Conservation (phyloP, 2,888 invertebrate species). For the Drosophila nigricruria region DNA sequence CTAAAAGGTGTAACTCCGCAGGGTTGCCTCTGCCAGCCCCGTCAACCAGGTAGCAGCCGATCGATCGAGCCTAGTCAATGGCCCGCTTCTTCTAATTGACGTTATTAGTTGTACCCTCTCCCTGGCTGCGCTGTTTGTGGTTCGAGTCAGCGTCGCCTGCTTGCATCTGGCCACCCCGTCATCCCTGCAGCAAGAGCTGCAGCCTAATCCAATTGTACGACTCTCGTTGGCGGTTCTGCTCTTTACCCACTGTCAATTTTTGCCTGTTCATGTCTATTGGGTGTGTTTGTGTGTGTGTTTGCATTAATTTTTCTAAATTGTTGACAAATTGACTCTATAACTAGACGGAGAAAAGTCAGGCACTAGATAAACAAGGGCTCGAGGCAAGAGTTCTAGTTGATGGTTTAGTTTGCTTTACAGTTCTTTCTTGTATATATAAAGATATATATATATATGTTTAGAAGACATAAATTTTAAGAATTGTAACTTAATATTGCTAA, state of each 20-base stretch:
- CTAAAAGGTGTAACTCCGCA: conserved; percentile 55
- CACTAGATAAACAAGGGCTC: background rate
- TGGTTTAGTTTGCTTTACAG: too few species aligned
- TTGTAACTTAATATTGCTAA: too few species aligned
- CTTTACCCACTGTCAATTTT: conserved; percentile 49
- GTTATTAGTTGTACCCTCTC: conserved; percentile 62
- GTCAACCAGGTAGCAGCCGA: conserved; percentile 57
- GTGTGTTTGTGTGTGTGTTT: conserved; percentile 31
- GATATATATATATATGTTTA: too few species aligned
- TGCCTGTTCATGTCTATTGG: conserved; percentile 55
- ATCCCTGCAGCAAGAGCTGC: conserved; percentile 5
- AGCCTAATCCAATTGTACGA: conserved; percentile 61
- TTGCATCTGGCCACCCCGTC: conserved; percentile 57
- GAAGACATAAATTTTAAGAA: too few species aligned
- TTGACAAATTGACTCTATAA: conserved; percentile 52
- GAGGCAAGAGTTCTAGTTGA: too few species aligned
- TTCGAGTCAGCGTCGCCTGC: conserved; percentile 22
- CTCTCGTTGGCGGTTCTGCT: conserved; percentile 51
- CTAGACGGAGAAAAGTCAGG: conserved; percentile 9
- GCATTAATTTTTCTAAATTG: conserved; percentile 68
- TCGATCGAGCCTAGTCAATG: conserved; percentile 58
- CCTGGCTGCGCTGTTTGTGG: conserved; percentile 14
- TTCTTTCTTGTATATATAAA: too few species aligned
- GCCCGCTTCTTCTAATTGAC: conserved; percentile 65
- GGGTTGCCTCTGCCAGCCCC: conserved; percentile 45